Conservation (phyloP, 2,113 vertebrate genomes). For the Apus apus region DNA sequence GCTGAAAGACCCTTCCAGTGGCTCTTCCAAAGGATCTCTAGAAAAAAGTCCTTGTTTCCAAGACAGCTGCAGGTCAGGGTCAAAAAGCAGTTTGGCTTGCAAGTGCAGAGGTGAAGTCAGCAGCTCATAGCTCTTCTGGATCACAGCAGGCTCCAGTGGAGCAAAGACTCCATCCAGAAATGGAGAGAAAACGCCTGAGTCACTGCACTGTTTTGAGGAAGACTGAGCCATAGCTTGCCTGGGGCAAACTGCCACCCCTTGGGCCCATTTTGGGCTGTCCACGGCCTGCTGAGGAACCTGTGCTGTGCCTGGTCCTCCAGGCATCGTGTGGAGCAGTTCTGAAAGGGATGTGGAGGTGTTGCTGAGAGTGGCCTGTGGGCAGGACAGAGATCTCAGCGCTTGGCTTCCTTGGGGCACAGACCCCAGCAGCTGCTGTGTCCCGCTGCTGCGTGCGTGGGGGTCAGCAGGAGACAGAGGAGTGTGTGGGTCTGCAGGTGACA, state of each 20-base stretch:
- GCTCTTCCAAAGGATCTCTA: neutral
- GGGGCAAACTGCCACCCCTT: neutral
- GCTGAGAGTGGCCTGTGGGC: neutral
- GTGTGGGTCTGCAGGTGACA: neutral
- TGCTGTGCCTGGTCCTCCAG: neutral
- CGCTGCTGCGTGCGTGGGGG: neutral
- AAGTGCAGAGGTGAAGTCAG: neutral
- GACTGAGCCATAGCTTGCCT: neutral
- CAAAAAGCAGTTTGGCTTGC: neutral
- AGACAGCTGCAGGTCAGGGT: neutral
- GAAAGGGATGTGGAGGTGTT: neutral
- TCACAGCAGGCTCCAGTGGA: neutral
- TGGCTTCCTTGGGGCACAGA: neutral
- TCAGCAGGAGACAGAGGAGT: neutral
- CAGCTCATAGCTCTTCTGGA: neutral
- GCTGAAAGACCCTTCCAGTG: neutral
- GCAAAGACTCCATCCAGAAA: neutral
- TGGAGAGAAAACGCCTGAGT: neutral
- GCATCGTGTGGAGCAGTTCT: neutral
- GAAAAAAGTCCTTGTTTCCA: neutral
- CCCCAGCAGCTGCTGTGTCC: too few species aligned
- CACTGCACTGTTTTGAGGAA: neutral
- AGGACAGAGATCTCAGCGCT: neutral
- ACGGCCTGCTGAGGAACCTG: neutral
- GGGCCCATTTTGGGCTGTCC: neutral